Conservation (phyloP, 1,140 invertebrate species). For the Apis dorsata region DNA sequence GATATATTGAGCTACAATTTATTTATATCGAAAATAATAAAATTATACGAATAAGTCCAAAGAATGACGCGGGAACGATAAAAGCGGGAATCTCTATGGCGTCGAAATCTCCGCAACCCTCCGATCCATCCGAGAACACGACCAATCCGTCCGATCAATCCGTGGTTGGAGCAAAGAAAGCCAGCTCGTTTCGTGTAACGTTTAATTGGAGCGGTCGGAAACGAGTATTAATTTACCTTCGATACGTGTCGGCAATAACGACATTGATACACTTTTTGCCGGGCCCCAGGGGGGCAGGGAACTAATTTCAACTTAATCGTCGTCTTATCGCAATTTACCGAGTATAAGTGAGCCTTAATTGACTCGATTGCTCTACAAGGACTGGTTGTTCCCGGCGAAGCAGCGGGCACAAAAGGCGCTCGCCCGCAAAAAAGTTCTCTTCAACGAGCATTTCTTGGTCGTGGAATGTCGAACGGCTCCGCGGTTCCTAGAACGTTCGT, state of each 20-base stretch:
- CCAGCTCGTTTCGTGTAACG: slow-evolving; percentile 16
- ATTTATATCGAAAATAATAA: no score
- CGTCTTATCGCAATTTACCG: slow-evolving; percentile 65
- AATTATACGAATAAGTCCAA: no score
- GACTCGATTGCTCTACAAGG: slow-evolving; percentile 63
- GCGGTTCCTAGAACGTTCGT: slow-evolving; percentile 54
- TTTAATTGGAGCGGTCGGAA: slow-evolving; percentile 58
- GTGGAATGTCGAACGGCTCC: slow-evolving; percentile 50
- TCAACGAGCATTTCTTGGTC: slow-evolving; percentile 44
- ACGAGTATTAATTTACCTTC: slow-evolving; percentile 61
- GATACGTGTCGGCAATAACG: slow-evolving; percentile 66
- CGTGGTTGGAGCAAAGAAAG: slow-evolving; percentile 8
- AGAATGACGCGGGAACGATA: no score
- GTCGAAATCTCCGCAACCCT: neutral
- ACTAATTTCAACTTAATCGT: slow-evolving; percentile 66
- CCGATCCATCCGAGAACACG: neutral
- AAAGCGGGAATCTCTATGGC: neutral
- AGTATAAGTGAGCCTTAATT: slow-evolving; percentile 66
- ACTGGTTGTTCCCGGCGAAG: slow-evolving; percentile 53
- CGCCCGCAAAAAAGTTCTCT: slow-evolving; percentile 46
- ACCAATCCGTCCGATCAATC: neutral
- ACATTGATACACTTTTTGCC: slow-evolving; percentile 60
- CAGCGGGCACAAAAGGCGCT: slow-evolving; percentile 57
- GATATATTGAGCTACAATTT: no score
- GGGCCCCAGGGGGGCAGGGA: slow-evolving; percentile 30